Percentiles rank a stretch among this genome's conserved stretches.
phyloP scores from a whole-genome alignment of 2,888 invertebrate genomes.

The Cantharis nigra region DNA sequence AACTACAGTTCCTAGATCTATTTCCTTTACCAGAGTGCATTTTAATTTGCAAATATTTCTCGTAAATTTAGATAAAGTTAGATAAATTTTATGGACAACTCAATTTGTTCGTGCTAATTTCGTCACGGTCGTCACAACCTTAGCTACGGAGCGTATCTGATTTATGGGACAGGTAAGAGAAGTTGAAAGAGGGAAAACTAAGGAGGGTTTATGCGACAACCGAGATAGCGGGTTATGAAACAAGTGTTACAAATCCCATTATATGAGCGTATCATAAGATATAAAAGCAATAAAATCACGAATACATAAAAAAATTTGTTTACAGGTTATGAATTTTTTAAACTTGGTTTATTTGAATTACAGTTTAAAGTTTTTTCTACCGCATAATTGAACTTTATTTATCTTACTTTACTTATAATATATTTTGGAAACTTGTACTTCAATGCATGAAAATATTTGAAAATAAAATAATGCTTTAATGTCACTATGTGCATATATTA shows the following conservation, averaged over 20 bases:
- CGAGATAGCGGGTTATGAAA: constrained; percentile 34
- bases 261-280: constrained; percentile 6
- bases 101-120: constrained; percentile 43
- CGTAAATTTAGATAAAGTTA: constrained; percentile 38
- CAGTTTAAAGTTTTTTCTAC: background rate
- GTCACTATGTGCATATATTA: too few relatives aligned
- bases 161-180: constrained; percentile 33
- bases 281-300: constrained; percentile 9
- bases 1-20: constrained; percentile 29
- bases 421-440: too few relatives aligned
- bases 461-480: too few relatives aligned
- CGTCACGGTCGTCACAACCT: constrained; percentile 37
- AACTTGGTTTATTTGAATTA: background rate
- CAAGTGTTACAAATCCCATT: constrained; percentile 34
- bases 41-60: constrained; percentile 36
- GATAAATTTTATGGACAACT: constrained; percentile 42
- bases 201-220: constrained; percentile 36
- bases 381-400: background rate
- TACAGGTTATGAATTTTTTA: background rate
- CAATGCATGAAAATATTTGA: too few relatives aligned
- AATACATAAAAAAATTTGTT: background rate
- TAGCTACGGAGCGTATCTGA: constrained; percentile 28
- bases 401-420: too few relatives aligned
- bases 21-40: constrained; percentile 34
- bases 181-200: constrained; percentile 28